phyloP scores from a whole-genome alignment of 2,797 vertebrate species.

The Poeciliopsis paucimaculata region DNA sequence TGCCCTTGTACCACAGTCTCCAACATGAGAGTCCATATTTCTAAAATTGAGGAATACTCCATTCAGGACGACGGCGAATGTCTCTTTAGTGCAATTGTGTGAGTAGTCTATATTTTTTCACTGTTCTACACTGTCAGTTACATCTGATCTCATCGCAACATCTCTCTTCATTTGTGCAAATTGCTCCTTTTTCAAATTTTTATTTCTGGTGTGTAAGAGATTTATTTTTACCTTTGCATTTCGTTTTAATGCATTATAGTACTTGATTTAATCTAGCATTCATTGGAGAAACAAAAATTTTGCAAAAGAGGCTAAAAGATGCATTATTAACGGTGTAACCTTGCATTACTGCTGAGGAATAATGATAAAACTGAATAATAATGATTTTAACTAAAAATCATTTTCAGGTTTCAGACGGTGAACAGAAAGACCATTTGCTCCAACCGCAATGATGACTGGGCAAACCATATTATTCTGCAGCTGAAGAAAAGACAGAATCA shows the following conservation, averaged over 20 bases:
- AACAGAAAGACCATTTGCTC: conserved; percentile 5
- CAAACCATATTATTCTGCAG: neutral
- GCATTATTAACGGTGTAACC: no score
- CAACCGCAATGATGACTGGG: conserved; percentile 12
- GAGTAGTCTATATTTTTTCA: conserved; percentile 38
- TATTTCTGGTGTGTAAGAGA: neutral
- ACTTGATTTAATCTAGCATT: neutral
- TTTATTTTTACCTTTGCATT: neutral
- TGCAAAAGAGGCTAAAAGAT: neutral
- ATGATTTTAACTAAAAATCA: conserved; percentile 9
- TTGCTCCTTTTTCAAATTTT: neutral
- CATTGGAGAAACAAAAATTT: neutral
- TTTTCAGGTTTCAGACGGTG: conserved; percentile 52
- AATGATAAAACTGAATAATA: neutral
- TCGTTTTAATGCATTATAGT: neutral
- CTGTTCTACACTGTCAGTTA: neutral
- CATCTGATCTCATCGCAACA: neutral
- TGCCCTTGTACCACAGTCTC: conserved; percentile 12
- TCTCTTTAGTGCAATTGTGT: conserved; percentile 50
- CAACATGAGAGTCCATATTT: rapidly evolving
- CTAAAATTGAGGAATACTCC: conserved; percentile 36
- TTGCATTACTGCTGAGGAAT: neutral
- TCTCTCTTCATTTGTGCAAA: neutral
- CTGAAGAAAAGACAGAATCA: conserved; percentile 22
- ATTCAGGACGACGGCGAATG: conserved; percentile 45